A percentile compares a stretch with the other conserved stretches of the same genome.
phyloP scores from a whole-genome alignment of 2,888 invertebrate genomes.

The Ichneumoninae sp. region DNA sequence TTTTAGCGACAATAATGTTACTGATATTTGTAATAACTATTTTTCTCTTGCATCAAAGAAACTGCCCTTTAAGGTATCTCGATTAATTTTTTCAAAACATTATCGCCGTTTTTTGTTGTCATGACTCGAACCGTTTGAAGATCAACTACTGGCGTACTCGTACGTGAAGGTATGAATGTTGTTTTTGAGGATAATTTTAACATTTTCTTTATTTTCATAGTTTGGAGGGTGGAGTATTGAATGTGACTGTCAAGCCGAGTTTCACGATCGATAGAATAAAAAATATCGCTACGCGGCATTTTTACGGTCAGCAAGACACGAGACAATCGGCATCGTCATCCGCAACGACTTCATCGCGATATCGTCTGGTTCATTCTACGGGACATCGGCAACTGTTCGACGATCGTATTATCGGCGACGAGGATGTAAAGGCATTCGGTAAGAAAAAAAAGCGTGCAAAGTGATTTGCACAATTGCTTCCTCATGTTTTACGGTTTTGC shows the following conservation, averaged over 20 bases:
- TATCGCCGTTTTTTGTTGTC: neutral
- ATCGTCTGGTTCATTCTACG: slow-evolving; percentile 77
- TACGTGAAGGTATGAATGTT: neutral
- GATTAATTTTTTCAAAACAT: neutral
- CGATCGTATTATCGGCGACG: slow-evolving; percentile 74
- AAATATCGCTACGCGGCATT: slow-evolving; percentile 78
- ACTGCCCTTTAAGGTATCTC: neutral
- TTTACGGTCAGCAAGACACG: slow-evolving; percentile 74
- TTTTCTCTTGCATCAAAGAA: neutral
- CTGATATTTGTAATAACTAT: neutral
- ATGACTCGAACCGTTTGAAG: neutral
- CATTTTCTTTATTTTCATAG: slow-evolving; percentile 66
- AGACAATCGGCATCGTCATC: slow-evolving; percentile 67
- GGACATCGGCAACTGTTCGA: slow-evolving; percentile 77
- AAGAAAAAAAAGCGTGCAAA: slow-evolving; percentile 34
- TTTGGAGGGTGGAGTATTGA: slow-evolving; percentile 77
- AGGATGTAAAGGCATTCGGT: slow-evolving; percentile 78
- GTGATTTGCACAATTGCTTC: too few species aligned
- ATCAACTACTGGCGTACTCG: neutral
- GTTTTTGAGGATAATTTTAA: neutral
- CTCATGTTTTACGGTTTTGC: too few species aligned
- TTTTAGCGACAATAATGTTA: neutral
- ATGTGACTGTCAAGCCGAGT: slow-evolving; percentile 75
- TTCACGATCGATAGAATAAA: slow-evolving; percentile 79
- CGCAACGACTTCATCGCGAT: slow-evolving; percentile 70